phyloP scores from a whole-genome alignment of 2,113 vertebrate species.

The Dolichallabes microphthalmus region DNA sequence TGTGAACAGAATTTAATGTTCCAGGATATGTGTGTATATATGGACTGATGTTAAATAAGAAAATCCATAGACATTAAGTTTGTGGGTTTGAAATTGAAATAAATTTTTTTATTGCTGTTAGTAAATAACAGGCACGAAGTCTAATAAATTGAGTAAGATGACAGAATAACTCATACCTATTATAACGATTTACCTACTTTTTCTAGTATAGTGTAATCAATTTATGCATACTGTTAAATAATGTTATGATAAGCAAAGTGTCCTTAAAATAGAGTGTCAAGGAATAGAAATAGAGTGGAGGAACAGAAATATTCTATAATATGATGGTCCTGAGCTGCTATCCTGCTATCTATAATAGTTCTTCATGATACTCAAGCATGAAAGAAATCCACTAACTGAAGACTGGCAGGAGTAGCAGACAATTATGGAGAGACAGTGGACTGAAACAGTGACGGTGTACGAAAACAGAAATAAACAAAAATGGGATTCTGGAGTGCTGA shows the following conservation, averaged over 20 bases:
- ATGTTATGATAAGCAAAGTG: neutral
- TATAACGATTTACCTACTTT: neutral
- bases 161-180: neutral
- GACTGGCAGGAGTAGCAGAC: neutral
- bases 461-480: neutral
- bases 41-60: neutral
- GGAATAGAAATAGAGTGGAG: neutral
- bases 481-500: neutral
- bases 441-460: neutral
- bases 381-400: neutral
- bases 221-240: neutral
- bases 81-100: neutral
- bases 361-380: neutral
- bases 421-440: neutral
- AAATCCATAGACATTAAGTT: neutral
- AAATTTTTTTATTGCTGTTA: neutral
- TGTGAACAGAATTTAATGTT: neutral
- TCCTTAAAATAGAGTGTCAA: neutral
- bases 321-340: conserved; percentile 7
- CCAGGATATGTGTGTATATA: neutral
- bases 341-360: neutral
- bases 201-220: neutral
- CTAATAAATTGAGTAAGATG: neutral
- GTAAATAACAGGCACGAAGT: neutral
- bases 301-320: neutral